These are phyloP conservation scores for Sus cebifrons DNA, from an alignment of 2,797 vertebrate genomes.

Conservation along the genomic window DNA sequence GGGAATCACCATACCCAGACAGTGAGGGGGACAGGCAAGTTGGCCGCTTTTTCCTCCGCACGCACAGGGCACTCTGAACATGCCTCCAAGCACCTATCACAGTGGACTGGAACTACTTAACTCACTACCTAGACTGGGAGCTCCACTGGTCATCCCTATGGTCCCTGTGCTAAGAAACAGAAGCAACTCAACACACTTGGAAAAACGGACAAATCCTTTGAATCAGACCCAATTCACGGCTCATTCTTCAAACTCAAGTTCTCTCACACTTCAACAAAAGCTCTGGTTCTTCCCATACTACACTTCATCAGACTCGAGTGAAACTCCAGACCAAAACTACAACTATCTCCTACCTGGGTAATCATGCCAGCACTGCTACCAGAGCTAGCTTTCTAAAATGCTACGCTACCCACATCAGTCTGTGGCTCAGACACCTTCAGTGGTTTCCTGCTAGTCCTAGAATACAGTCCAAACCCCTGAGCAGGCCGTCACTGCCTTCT, in stretches of 20 bases:
- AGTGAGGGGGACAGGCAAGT: background rate
- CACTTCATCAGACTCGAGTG: slow-evolving; percentile 43
- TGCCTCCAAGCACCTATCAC: background rate
- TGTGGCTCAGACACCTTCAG: background rate
- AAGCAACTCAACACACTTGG: background rate
- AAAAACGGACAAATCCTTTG: slow-evolving; percentile 56
- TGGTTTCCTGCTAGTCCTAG: background rate
- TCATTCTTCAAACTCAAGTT: slow-evolving; percentile 54
- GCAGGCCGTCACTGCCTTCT: background rate
- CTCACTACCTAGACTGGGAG: background rate
- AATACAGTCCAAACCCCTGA: background rate
- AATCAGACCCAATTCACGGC: slow-evolving; percentile 15
- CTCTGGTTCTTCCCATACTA: slow-evolving; percentile 22
- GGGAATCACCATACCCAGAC: background rate
- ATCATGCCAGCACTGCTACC: background rate
- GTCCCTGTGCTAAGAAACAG: background rate
- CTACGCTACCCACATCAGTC: background rate
- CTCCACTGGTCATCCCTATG: background rate
- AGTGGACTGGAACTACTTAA: background rate
- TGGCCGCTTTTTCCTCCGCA: slow-evolving; percentile 32
- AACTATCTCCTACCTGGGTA: slow-evolving; percentile 6
- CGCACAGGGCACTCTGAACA: background rate
- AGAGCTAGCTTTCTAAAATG: slow-evolving; percentile 45
- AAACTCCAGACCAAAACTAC: slow-evolving; percentile 31
- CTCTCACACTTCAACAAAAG: slow-evolving; percentile 15